Percentiles rank a stretch among this genome's conserved stretches.
Evolutionary conservation across 1,140 invertebrate genomes (phyloP).

Genomic region (Leptinotarsa lineolata): DNA sequence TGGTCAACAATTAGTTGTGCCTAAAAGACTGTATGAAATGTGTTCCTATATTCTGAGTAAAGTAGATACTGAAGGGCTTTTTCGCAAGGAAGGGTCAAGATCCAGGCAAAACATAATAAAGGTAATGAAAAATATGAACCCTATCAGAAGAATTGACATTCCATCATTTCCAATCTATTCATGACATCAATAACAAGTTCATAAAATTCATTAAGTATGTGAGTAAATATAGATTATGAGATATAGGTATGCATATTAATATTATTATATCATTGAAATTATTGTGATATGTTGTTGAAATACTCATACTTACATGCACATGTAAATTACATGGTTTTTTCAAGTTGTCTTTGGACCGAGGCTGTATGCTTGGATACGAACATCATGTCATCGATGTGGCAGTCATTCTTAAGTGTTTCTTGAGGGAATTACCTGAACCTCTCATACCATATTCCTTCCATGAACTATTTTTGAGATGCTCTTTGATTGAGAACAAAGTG

Average conservation of each 20-base stretch:
- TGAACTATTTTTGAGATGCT: conserved; percentile 75
- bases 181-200: too few species aligned
- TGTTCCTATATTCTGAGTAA: conserved; percentile 69
- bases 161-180: too few species aligned
- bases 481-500: conserved; percentile 58
- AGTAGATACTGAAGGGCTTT: conserved; percentile 77
- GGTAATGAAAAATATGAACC: conserved; percentile 54
- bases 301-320: too few species aligned
- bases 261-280: too few species aligned
- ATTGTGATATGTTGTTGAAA: too few species aligned
- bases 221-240: too few species aligned
- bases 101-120: conserved; percentile 78
- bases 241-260: too few species aligned
- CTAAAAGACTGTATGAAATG: conserved; percentile 75
- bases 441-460: conserved; percentile 73
- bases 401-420: conserved; percentile 80
- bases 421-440: conserved; percentile 80
- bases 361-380: conserved; percentile 65
- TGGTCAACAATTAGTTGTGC: conserved; percentile 68
- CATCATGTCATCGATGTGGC: conserved; percentile 81
- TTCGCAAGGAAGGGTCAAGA: conserved; percentile 82
- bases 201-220: too few species aligned
- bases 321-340: too few species aligned
- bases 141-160: too few species aligned
- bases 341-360: conserved; percentile 67